Percentiles rank a stretch among this genome's conserved stretches.
These are phyloP conservation scores for Hyla sarda DNA, from an alignment of 2,113 vertebrate species.

Conservation along the genomic window DNA sequence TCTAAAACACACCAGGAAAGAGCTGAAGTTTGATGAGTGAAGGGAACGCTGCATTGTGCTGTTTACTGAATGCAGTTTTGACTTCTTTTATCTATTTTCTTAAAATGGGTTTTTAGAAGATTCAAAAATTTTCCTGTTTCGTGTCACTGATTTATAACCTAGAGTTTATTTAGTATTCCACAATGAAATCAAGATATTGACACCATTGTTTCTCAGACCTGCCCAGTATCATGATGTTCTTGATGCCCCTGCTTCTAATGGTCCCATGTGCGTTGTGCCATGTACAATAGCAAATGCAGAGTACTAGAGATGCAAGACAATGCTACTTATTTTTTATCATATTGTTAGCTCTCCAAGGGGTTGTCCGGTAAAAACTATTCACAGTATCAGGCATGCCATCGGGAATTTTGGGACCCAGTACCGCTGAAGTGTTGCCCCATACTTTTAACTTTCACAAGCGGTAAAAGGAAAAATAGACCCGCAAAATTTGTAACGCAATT, in stretches of 20 bases:
- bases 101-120: neutral
- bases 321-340: neutral
- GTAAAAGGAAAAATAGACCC: no score
- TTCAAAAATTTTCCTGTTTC: neutral
- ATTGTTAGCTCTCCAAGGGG: no score
- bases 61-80: slow-evolving; percentile 35
- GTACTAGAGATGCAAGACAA: neutral
- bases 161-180: neutral
- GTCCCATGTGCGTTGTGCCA: no score
- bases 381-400: no score
- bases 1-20: slow-evolving; percentile 56
- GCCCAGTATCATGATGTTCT: neutral
- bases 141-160: neutral
- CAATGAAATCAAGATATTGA: neutral
- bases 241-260: neutral
- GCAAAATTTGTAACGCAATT: no score
- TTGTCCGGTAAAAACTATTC: no score
- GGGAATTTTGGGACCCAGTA: no score
- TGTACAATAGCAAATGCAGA: neutral
- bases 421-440: no score
- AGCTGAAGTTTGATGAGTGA: slow-evolving; percentile 43
- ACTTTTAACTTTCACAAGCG: no score
- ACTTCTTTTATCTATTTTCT: neutral
- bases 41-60: slow-evolving; percentile 10
- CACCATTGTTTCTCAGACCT: neutral